Conservation (phyloP, 2,113 vertebrate genomes). For the Thalassoma bifasciatum region DNA sequence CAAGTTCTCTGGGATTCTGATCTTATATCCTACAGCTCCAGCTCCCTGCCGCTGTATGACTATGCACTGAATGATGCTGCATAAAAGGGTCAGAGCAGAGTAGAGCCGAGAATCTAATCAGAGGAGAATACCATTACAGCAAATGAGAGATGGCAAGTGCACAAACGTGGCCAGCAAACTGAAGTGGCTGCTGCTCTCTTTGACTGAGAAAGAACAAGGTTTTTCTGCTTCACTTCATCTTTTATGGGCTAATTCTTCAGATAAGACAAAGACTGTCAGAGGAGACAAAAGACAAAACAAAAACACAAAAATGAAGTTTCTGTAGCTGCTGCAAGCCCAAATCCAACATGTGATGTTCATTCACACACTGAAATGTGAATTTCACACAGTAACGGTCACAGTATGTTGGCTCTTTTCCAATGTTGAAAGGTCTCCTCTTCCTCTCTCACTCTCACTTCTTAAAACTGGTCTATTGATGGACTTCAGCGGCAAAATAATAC, state of each 20-base stretch:
- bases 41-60: constrained; percentile 48
- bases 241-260: constrained; percentile 46
- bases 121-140: constrained; percentile 72
- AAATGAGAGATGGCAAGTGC: constrained; percentile 70
- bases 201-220: constrained; percentile 51
- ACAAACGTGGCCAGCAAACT: constrained; percentile 52
- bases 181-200: constrained; percentile 44
- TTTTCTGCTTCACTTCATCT: constrained; percentile 45
- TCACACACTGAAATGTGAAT: background rate
- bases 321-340: background rate
- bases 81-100: constrained; percentile 61
- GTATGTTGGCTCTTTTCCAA: no score
- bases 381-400: background rate
- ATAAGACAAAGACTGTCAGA: constrained; percentile 30
- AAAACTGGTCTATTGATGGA: no score
- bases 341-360: background rate
- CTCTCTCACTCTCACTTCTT: no score
- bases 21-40: constrained; percentile 15
- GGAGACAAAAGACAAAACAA: constrained; percentile 9
- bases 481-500: no score
- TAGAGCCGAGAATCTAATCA: constrained; percentile 71
- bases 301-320: background rate
- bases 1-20: constrained; percentile 9
- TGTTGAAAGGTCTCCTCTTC: no score
- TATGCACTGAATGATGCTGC: constrained; percentile 51